Percentiles rank a stretch among this genome's conserved stretches.
Conservation (phyloP, 2,888 invertebrate species). For the Villa cingulata region DNA sequence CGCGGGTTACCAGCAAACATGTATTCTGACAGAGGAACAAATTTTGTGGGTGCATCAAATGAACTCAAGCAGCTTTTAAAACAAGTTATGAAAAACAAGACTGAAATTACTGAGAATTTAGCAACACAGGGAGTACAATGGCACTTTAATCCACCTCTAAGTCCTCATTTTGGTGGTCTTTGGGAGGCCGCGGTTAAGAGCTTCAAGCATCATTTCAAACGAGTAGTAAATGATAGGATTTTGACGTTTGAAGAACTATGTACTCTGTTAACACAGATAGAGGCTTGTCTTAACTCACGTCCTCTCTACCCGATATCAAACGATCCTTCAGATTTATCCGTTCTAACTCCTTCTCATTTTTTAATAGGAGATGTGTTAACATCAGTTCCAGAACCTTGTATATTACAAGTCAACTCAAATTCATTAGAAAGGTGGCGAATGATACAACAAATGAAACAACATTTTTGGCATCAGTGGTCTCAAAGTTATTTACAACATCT, state of each 20-base stretch:
- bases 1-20: neutral
- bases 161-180: slow-evolving; percentile 22
- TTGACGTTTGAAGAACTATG: slow-evolving; percentile 4
- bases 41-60: neutral
- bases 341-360: slow-evolving; percentile 2
- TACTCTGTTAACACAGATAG: slow-evolving; percentile 1
- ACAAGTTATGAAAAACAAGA: neutral
- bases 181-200: too few relatives aligned
- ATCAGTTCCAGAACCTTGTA: neutral
- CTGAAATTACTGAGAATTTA: neutral
- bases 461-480: slow-evolving; percentile 11
- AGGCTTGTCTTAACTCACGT: slow-evolving; percentile 1
- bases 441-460: too few relatives aligned
- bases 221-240: neutral
- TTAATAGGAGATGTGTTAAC: neutral
- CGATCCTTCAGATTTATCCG: neutral
- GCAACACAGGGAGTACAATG: slow-evolving; percentile 10
- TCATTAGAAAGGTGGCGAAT: too few relatives aligned
- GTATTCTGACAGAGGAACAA: neutral
- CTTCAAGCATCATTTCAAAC: slow-evolving; percentile 5
- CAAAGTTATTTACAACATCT: slow-evolving; percentile 19
- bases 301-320: neutral
- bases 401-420: too few relatives aligned
- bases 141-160: slow-evolving; percentile 21
- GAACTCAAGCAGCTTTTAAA: neutral